Conservation (phyloP, 2,888 invertebrate genomes). For the Cheilosia impressa region DNA sequence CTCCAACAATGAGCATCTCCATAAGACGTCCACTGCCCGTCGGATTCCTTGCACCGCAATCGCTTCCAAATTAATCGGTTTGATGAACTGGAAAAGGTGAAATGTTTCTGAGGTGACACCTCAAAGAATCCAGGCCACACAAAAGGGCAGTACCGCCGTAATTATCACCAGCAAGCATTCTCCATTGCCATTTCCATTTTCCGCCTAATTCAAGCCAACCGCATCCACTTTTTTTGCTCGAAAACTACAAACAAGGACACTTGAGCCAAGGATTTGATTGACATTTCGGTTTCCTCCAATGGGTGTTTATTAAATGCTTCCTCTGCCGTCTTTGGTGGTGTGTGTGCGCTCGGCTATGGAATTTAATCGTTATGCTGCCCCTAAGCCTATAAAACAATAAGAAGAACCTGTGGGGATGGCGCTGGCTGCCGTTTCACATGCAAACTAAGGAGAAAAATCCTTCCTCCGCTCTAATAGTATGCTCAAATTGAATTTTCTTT, state of each 20-base stretch:
- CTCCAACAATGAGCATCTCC: slow-evolving; percentile 11
- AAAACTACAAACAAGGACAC: slow-evolving; percentile 58
- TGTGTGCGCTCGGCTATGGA: neutral
- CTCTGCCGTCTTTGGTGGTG: neutral
- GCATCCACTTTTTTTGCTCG: neutral
- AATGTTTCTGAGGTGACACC: slow-evolving; percentile 56
- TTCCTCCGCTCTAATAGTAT: slow-evolving; percentile 61
- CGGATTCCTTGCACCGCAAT: slow-evolving; percentile 1
- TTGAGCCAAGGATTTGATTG: slow-evolving; percentile 66
- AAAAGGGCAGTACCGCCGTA: slow-evolving; percentile 46
- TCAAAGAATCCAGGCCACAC: slow-evolving; percentile 46
- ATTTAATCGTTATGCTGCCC: slow-evolving; percentile 56
- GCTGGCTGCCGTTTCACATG: slow-evolving; percentile 41
- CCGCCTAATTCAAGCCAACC: neutral
- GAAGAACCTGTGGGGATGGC: slow-evolving; percentile 1
- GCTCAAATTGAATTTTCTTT: slow-evolving; percentile 73
- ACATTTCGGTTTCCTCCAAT: slow-evolving; percentile 63
- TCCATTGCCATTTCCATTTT: slow-evolving; percentile 5
- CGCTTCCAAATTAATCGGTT: slow-evolving; percentile 50
- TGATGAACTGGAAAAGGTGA: slow-evolving; percentile 70
- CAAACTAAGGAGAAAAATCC: slow-evolving; percentile 45
- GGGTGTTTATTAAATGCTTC: slow-evolving; percentile 69
- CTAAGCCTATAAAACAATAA: slow-evolving; percentile 63
- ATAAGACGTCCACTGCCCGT: neutral
- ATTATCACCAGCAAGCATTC: slow-evolving; percentile 49